Evolutionary conservation across 2,797 vertebrate genomes (phyloP).

Genomic region (Luscinia megarhynchos): DNA sequence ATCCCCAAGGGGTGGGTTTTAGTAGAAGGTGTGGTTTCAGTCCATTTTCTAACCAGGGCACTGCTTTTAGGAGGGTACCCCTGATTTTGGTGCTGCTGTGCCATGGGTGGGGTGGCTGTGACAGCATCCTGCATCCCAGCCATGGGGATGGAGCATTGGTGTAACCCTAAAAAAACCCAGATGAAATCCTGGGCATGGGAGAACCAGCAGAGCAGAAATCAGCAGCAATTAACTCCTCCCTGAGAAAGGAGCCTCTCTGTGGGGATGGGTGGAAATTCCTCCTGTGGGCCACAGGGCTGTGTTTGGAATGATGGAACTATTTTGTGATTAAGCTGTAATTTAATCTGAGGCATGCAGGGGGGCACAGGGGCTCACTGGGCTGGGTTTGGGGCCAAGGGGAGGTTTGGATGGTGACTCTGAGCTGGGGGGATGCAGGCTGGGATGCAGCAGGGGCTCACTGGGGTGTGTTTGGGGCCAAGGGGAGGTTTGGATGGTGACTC

Average conservation of each 20-base stretch:
- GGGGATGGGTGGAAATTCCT: not conserved
- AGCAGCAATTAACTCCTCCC: not conserved
- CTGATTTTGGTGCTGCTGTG: not conserved
- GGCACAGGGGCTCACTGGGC: not conserved
- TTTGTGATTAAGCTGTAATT: not conserved
- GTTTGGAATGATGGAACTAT: accelerated
- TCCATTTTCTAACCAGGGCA: not conserved
- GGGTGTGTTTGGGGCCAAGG: no score
- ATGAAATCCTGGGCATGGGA: not conserved
- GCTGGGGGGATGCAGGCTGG: not conserved
- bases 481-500: no score
- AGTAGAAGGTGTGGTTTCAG: not conserved
- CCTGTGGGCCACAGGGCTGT: not conserved
- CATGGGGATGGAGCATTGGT: accelerated
- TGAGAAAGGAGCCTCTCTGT: accelerated
- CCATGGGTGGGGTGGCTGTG: accelerated
- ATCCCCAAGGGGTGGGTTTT: accelerated
- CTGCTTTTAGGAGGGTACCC: not conserved
- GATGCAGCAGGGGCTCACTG: not conserved
- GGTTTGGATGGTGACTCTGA: not conserved
- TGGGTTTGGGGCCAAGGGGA: not conserved
- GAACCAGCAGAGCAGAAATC: not conserved
- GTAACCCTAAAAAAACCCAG: not conserved
- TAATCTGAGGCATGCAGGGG: not conserved
- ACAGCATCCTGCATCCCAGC: not conserved